Conservation (phyloP, 2,888 invertebrate species). For the Tetranychus truncatus region DNA sequence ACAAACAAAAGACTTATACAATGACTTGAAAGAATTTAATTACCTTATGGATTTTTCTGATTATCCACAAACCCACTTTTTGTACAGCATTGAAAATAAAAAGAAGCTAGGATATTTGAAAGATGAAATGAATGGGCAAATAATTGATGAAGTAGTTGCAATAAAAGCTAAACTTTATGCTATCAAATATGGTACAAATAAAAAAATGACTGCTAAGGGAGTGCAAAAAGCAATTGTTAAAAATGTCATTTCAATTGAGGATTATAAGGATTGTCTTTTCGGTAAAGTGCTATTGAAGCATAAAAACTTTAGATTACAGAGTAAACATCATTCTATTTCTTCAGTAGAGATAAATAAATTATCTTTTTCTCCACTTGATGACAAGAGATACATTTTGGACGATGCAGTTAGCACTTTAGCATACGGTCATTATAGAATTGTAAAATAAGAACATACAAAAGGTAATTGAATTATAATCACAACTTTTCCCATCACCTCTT, state of each 20-base stretch:
- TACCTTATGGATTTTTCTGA: conserved; percentile 28
- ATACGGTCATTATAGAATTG: not conserved
- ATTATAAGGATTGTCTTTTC: not conserved
- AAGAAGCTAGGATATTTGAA: conserved; percentile 31
- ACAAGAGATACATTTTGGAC: not conserved
- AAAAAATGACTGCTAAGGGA: not conserved
- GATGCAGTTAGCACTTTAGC: not conserved
- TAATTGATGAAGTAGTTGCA: conserved; percentile 29
- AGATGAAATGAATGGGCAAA: conserved; percentile 29
- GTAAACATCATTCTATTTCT: not conserved
- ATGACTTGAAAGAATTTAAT: conserved; percentile 24
- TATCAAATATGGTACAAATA: conserved; percentile 4
- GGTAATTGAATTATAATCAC: conserved; percentile 26
- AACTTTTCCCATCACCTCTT: too few relatives aligned
- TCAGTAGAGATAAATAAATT: not conserved
- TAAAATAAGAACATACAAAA: too few relatives aligned
- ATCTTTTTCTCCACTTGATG: not conserved
- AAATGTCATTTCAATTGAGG: not conserved
- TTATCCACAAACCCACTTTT: conserved; percentile 28
- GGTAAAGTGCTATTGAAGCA: not conserved
- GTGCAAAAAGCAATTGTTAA: not conserved
- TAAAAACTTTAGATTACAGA: not conserved
- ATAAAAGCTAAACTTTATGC: conserved; percentile 21
- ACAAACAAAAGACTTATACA: conserved; percentile 28
- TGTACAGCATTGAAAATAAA: conserved; percentile 28